Base-by-base conservation (phyloP, 2,113 vertebrate species). In the Origma solitaria region DNA sequence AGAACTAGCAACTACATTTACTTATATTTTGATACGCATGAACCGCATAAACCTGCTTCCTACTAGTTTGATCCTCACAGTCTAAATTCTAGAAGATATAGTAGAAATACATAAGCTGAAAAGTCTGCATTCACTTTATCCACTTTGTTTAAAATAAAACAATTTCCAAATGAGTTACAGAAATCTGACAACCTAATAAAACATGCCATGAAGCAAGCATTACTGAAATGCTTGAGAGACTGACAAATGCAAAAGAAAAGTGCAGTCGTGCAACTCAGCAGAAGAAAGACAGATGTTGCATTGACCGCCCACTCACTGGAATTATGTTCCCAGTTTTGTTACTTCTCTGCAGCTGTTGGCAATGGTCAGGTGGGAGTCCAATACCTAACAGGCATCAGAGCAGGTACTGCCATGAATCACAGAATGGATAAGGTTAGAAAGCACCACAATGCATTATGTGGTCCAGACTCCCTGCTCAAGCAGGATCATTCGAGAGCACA, bases 81-180 rank as follows among this genome's bases (percentile, higher is more conserved):
- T 42, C 44, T 72, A 82, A 88, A 80, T 27, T 76, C 35, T 66
- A 53, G 37, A 68, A 86, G 60, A 57, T 53, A 40, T n/a, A 66
- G 49, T 65, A 60, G 53, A 80, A 92, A 50, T 54, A 14, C 13
- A 42, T 80, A 91, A 87, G 37, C n/a, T 61, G 25, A 78, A 89
- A 94, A 80, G 42, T 86, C 53, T 92, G 49, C 11, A 69, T 92
- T 47, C 28, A n/a, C 27, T 95, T 96, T 87, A 75, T 20, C 13
- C 6, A 18, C 30, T 66, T 40, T 12, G 3, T 76, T 93, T 58
- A 54, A 82, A 86, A 72, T 49, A 91, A 68, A 72, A 51, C 19
- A 42, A 54, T 54, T 81, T 77, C 11, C 83, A 89, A 96, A 95
- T 84, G 88, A 97, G 40, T 92, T 96, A 49, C 86, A 96, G 90